Conservation (phyloP, 2,888 invertebrate species). For the Ditylenchus weischeri region DNA sequence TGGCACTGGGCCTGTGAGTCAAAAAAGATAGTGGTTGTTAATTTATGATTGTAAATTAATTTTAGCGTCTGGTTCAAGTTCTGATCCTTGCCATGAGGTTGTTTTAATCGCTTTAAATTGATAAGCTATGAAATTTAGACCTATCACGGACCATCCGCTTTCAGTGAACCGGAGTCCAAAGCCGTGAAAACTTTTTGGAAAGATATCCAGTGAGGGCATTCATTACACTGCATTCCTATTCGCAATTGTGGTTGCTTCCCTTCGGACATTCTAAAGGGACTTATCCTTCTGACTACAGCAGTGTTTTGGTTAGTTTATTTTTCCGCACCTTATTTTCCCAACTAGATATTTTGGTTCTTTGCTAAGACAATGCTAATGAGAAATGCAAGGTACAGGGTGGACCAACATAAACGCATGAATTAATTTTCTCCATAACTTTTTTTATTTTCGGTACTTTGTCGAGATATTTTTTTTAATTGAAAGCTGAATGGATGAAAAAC, state of each 20-base stretch:
- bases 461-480: too few species aligned
- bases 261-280: slow-evolving; percentile 51
- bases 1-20: slow-evolving; percentile 56
- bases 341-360: too few species aligned
- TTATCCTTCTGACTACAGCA: slow-evolving; percentile 54
- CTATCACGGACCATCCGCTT: slow-evolving; percentile 53
- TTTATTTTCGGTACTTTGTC: too few species aligned
- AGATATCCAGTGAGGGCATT: slow-evolving; percentile 52
- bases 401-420: too few species aligned
- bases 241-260: slow-evolving; percentile 58
- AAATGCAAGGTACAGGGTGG: too few species aligned
- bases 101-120: background rate
- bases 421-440: too few species aligned
- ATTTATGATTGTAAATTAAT: slow-evolving; percentile 18
- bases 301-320: slow-evolving; percentile 39
- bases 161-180: slow-evolving; percentile 57
- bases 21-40: background rate
- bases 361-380: too few species aligned
- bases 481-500: too few species aligned
- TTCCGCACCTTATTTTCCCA: too few species aligned
- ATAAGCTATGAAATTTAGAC: slow-evolving; percentile 30
- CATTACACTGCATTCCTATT: slow-evolving; percentile 55
- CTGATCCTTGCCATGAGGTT: slow-evolving; percentile 51
- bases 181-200: slow-evolving; percentile 56
- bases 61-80: slow-evolving; percentile 37